These are phyloP conservation scores for Indicator maculatus DNA, from an alignment of 2,113 vertebrate genomes.

Conservation along the genomic window DNA sequence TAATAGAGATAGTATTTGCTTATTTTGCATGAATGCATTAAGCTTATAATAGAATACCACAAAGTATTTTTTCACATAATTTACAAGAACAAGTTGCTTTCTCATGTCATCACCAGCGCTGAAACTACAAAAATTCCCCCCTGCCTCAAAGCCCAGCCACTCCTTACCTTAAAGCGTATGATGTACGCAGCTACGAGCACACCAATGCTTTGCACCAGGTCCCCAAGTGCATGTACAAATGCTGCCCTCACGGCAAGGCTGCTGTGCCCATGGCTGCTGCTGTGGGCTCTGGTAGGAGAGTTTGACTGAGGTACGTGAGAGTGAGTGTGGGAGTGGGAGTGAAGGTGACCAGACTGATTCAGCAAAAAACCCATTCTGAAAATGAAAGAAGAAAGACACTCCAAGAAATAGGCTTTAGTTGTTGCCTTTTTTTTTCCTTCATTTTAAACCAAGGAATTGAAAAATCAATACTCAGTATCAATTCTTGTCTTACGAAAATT, in stretches of 20 bases:
- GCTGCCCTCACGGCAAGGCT: constrained; percentile 93
- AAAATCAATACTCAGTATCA: neutral
- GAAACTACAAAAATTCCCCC: neutral
- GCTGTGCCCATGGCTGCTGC: constrained; percentile 67
- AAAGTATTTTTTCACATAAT: neutral
- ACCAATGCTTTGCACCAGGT: constrained; percentile 93
- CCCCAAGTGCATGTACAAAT: constrained; percentile 93
- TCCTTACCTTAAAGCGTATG: constrained; percentile 92
- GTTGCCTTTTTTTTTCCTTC: neutral
- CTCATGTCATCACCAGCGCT: neutral
- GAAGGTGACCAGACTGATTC: constrained; percentile 91
- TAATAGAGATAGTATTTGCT: neutral
- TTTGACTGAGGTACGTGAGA: constrained; percentile 60
- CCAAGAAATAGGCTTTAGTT: neutral
- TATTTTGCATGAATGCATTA: neutral
- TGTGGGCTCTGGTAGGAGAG: constrained; percentile 25
- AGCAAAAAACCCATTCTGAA: constrained; percentile 96
- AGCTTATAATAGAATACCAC: neutral
- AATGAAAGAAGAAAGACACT: constrained; percentile 1
- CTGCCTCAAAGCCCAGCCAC: neutral
- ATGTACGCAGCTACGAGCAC: constrained; percentile 95
- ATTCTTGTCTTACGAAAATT: neutral
- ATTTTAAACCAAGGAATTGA: neutral
- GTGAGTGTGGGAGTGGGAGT: constrained; percentile 84
- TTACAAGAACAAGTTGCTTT: neutral